A percentile compares a stretch with the other conserved stretches of the same genome.
Evolutionary conservation across 2,888 invertebrate genomes (phyloP).

Genomic region (Pachydiplax longipennis): DNA sequence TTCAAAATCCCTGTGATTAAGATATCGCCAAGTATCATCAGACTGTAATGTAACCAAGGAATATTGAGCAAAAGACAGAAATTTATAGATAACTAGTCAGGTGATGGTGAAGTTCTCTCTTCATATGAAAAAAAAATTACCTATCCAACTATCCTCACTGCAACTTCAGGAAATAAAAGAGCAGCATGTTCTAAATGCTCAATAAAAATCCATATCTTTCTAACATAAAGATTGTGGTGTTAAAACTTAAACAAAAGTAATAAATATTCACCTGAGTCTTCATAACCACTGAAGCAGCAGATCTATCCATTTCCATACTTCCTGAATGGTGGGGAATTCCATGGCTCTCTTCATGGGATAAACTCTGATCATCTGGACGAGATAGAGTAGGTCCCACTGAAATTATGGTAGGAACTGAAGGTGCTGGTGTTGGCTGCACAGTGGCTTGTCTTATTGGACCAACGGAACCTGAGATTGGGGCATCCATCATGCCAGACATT

Average conservation of each 20-base stretch:
- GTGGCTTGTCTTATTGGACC: constrained; percentile 68
- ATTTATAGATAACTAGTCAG: no score
- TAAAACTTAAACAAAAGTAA: no score
- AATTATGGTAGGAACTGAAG: constrained; percentile 51
- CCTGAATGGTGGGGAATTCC: constrained; percentile 1
- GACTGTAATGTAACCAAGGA: no score
- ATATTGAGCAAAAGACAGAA: neutral
- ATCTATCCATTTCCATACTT: constrained; percentile 6
- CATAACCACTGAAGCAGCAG: neutral
- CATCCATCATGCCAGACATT: neutral
- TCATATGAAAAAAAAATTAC: no score
- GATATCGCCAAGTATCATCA: no score
- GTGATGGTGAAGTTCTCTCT: no score
- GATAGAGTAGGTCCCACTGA: constrained; percentile 5
- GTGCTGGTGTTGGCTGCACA: constrained; percentile 67
- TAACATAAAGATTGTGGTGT: no score
- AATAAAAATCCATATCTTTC: no score
- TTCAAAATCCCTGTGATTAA: no score
- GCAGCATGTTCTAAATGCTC: no score
- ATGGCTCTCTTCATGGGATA: neutral
- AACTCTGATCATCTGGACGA: neutral
- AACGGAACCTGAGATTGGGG: constrained; percentile 50
- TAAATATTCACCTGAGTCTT: neutral
- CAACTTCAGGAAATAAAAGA: no score
- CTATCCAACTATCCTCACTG: no score